These are phyloP conservation scores for Pempheris klunzingeri DNA, from an alignment of 2,797 vertebrate genomes.

Conservation along the genomic window DNA sequence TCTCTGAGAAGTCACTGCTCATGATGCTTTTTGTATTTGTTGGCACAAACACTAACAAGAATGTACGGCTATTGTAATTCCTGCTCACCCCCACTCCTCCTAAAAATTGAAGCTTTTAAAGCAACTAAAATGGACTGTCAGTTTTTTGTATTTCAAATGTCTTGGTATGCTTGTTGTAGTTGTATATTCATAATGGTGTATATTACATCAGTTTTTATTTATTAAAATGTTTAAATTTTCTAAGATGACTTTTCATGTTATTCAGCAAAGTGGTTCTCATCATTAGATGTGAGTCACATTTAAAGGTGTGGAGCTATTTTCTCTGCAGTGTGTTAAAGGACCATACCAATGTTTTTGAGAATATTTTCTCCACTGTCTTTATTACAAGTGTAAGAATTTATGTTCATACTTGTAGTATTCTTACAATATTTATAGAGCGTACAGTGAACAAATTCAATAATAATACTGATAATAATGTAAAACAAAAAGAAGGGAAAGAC, in stretches of 20 bases:
- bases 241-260: conserved; percentile 66
- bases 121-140: conserved; percentile 73
- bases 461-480: too few species aligned
- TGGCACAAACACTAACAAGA: conserved; percentile 80
- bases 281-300: conserved; percentile 10
- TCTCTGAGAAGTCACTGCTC: conserved; percentile 61
- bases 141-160: conserved; percentile 83
- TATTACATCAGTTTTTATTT: conserved; percentile 86
- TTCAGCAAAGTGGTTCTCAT: conserved; percentile 19
- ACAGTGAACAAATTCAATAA: too few species aligned
- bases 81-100: conserved; percentile 68
- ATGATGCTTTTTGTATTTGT: conserved; percentile 77
- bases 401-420: too few species aligned
- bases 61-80: conserved; percentile 80
- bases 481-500: too few species aligned
- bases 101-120: conserved; percentile 71
- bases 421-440: too few species aligned
- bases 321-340: background rate
- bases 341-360: background rate
- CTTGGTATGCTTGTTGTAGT: conserved; percentile 85
- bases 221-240: conserved; percentile 84
- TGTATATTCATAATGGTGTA: conserved; percentile 85
- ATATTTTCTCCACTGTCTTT: background rate
- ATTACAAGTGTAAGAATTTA: too few species aligned
- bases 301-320: background rate